Evolutionary conservation across 2,797 vertebrate genomes (phyloP).

Genomic region (Protonibea diacanthus): DNA sequence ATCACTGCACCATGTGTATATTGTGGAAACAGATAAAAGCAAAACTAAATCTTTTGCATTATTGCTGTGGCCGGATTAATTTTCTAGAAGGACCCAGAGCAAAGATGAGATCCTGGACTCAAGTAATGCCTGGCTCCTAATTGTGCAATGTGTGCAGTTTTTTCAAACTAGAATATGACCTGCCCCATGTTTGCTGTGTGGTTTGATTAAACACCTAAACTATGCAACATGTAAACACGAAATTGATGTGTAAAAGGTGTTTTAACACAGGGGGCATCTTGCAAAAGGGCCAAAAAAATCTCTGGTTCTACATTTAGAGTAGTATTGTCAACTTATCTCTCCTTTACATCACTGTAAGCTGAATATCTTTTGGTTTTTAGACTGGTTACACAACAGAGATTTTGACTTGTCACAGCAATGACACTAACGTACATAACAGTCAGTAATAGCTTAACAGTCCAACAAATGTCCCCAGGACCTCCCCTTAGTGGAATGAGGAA

Average conservation of each 20-base stretch:
- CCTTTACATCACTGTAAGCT: background rate
- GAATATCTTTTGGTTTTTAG: background rate
- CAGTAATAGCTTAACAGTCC: too few relatives aligned
- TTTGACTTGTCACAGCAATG: too few relatives aligned
- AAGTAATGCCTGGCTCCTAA: background rate
- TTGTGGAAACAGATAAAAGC: background rate
- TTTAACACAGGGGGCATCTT: background rate
- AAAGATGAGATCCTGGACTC: background rate
- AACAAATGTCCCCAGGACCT: too few relatives aligned
- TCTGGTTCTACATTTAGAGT: background rate
- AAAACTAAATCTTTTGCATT: background rate
- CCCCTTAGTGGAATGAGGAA: too few relatives aligned
- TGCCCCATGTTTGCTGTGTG: background rate
- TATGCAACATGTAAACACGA: too few relatives aligned
- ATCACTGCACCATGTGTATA: slow-evolving; percentile 1
- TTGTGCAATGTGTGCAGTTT: background rate
- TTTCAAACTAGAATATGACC: background rate
- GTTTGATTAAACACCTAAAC: background rate
- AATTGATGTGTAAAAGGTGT: background rate
- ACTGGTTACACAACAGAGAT: too few relatives aligned
- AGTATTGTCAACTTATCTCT: background rate
- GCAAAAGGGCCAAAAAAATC: background rate
- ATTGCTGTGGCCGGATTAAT: background rate
- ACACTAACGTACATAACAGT: too few relatives aligned
- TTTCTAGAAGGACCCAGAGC: too few relatives aligned